Base-by-base conservation (phyloP, 2,797 vertebrate species). In the Chloroceryle amazona region DNA sequence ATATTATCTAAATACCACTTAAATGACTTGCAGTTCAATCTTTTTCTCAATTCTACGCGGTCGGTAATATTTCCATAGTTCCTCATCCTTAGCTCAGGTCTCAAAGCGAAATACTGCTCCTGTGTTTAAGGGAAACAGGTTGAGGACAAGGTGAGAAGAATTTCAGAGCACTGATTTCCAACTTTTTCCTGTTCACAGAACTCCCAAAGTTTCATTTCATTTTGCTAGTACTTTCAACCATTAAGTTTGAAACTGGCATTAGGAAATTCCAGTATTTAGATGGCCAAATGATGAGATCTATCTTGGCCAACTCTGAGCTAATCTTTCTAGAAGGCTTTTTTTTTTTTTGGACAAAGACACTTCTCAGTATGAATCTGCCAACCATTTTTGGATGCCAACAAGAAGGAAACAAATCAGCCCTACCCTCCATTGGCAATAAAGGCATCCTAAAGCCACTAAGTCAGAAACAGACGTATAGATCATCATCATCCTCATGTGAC, bases 51-150 rank as follows among this genome's bases (percentile, higher is more conserved):
- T 7, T 98, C 98, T 61, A 99, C 92, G 1, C 99, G 99, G 68
- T 99, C 99, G 0, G 98, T 98, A 94, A 99, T 98, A 87, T 99
- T 99, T 2, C 99, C 99, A 8, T 98, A 99, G 67, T 94, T 97
- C 13, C 98, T 98, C 17, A 96, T 98, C 58, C 98, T 98, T 67
- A 99, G 98, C 91, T 99, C 99, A 0, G 99, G 99, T 67, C 99
- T 98, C 82, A 99, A 98, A 31, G 99, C 98, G 94, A 99, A 99
- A 97, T 99, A 99, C 96, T 99, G 99, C 86, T 99, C 99, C 99
- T 98, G 78, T 23, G 49, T 90, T 79, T 23, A 44, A 81, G 26
- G 86, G 78, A 78, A 84, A 89, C 12, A 65, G 52, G 41, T 66
- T 42, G 51, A 31, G 25, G 17, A 13, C 12, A 82, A 74, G 10